Evolutionary conservation across 92 coral and sea anemone genomes (phyloP), one percentile per base, ranked within the genome.

Genomic region (Epizoanthus stellaris): DNA sequence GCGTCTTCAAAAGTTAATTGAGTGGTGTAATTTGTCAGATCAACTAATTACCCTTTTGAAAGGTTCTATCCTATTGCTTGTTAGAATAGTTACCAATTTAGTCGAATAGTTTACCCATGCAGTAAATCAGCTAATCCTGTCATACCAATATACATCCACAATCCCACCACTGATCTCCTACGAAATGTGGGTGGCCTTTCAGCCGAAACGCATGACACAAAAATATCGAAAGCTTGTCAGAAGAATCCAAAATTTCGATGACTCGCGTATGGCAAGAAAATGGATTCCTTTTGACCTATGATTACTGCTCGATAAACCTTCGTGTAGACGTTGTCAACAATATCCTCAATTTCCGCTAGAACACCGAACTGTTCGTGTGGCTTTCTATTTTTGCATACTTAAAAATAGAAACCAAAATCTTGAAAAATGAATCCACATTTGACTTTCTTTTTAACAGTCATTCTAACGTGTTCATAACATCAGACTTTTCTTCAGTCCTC

Each of bases 221-320:
- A 75, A 30, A 75, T 53, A 52, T 36, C 66, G 67, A 34, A 58
- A 36, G 15, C 42, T 57, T 64, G 47, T 54, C 38, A 49, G 52
- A 10, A 6, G 54, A 6, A 52, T 52, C 14, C 56, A 52, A 45
- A 52, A 10, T 52, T 52, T 52, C 15, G 56, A 52, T 75, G 45
- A 75, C 14, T 21, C 52, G 19, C 56, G 17, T 6, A 14, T 58
- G 49, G 45, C n/a, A 16, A 57, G 57, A 76, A 59, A 76, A 39
- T 58, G 66, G 49, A 60, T n/a, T 59, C 52, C 82, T 60, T 76
- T 62, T 76, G 82, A 76, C 82, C 82, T 58, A n/a, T 76, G 82
- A 76, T 76, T 25, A 30, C 69, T 2, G 45, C 8, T 76, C 82
- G 82, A 76, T 76, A 76, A 76, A 60, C 69, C 82, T 59, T 76